A percentile compares a stretch with the other conserved stretches of the same genome.
Conservation (phyloP, 2,113 vertebrate genomes). For the Tyrannus savana region DNA sequence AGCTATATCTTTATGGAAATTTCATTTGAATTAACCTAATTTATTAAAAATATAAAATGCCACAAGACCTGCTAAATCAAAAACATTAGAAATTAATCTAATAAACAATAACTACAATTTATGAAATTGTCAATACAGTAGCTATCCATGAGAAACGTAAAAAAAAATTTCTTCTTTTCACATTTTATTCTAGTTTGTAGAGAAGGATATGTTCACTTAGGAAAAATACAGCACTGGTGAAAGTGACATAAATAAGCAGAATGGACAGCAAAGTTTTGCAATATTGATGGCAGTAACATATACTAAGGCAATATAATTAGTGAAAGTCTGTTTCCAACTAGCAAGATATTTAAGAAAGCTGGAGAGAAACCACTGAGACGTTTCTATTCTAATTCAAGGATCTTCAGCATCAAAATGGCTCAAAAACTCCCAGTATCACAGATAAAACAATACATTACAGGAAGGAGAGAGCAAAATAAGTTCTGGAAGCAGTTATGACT, state of each 20-base stretch:
- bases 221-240: not conserved
- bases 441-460: not conserved
- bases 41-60: not conserved
- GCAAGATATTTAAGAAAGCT: not conserved
- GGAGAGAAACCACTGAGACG: not conserved
- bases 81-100: not conserved
- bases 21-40: not conserved
- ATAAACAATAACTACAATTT: not conserved
- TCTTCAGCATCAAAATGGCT: not conserved
- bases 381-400: not conserved
- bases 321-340: not conserved
- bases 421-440: not conserved
- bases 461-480: not conserved
- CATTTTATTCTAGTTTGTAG: not conserved
- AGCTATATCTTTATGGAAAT: not conserved
- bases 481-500: not conserved
- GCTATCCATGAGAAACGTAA: not conserved
- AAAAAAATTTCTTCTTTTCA: not conserved
- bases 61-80: not conserved
- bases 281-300: not conserved
- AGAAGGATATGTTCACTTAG: not conserved
- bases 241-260: not conserved
- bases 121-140: not conserved
- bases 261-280: not conserved
- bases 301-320: not conserved